These are phyloP conservation scores for Lithophane leautieri DNA, from an alignment of 2,888 invertebrate species.

Conservation along the genomic window DNA sequence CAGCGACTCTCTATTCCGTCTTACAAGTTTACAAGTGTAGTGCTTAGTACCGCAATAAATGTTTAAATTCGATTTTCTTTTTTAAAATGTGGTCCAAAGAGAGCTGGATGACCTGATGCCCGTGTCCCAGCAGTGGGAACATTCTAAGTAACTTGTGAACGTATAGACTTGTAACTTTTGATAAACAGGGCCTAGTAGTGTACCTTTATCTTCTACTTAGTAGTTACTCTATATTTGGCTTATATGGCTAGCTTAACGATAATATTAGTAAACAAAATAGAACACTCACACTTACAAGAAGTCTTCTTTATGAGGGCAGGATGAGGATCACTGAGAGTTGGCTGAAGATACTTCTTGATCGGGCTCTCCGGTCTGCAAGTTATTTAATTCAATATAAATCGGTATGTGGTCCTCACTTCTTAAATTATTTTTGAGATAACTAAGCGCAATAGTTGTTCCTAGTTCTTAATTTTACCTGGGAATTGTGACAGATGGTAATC, in stretches of 20 bases:
- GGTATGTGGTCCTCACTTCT: not conserved
- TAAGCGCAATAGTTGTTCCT: not conserved
- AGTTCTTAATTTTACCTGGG: slow-evolving; percentile 77
- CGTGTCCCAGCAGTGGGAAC: too few relatives aligned
- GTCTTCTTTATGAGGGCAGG: slow-evolving; percentile 91
- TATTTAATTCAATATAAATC: not conserved
- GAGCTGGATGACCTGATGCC: too few relatives aligned
- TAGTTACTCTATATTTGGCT: not conserved
- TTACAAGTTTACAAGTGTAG: too few relatives aligned
- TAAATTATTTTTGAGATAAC: not conserved
- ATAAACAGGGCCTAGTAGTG: too few relatives aligned
- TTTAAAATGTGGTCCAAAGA: too few relatives aligned
- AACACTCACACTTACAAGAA: slow-evolving; percentile 87
- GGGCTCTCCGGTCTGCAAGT: slow-evolving; percentile 94
- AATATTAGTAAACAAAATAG: not conserved
- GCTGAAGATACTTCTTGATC: slow-evolving; percentile 95
- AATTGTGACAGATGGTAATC: slow-evolving; percentile 81
- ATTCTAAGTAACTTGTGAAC: too few relatives aligned
- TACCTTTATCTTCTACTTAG: not conserved
- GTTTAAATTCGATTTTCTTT: too few relatives aligned
- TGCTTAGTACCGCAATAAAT: too few relatives aligned
- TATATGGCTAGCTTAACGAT: not conserved
- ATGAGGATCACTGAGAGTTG: slow-evolving; percentile 94
- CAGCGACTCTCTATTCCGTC: too few relatives aligned
- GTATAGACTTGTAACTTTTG: too few relatives aligned